Percentiles rank a stretch among this genome's conserved stretches.
phyloP scores from a whole-genome alignment of 1,140 invertebrate species.

The Bombus huntii region DNA sequence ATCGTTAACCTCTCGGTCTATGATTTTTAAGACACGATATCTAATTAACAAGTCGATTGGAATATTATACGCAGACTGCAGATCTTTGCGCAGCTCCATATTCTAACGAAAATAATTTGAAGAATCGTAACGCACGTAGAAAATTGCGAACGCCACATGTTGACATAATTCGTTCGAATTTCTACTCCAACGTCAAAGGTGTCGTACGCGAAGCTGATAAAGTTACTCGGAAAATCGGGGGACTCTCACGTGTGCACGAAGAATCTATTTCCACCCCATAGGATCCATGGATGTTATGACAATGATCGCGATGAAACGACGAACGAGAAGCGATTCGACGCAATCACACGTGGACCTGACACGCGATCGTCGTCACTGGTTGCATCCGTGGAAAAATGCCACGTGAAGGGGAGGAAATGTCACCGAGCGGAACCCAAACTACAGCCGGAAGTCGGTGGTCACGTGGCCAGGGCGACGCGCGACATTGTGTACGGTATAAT shows the following conservation, averaged over 20 bases:
- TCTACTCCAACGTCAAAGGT: too few relatives aligned
- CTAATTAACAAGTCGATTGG: too few relatives aligned
- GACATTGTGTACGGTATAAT: constrained; percentile 69
- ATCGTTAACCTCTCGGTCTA: not conserved
- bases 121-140: too few relatives aligned
- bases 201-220: too few relatives aligned
- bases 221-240: too few relatives aligned
- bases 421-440: constrained; percentile 65
- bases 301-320: not conserved
- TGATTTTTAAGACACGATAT: too few relatives aligned
- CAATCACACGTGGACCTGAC: constrained; percentile 44
- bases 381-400: constrained; percentile 31
- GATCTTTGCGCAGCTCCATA: too few relatives aligned
- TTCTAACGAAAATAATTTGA: too few relatives aligned
- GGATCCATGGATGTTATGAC: constrained; percentile 23
- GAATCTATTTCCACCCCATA: not conserved
- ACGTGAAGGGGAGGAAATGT: constrained; percentile 31
- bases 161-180: too few relatives aligned
- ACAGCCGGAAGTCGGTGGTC: constrained; percentile 69
- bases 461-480: constrained; percentile 68
- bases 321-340: not conserved
- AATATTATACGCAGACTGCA: too few relatives aligned
- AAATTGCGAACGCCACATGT: too few relatives aligned
- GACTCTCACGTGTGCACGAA: too few relatives aligned
- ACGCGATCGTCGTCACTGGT: constrained; percentile 59